Evolutionary conservation across 2,113 vertebrate species (phyloP), one percentile per base, ranked within the genome.

Genomic region (Rousettus leschenaultii): DNA sequence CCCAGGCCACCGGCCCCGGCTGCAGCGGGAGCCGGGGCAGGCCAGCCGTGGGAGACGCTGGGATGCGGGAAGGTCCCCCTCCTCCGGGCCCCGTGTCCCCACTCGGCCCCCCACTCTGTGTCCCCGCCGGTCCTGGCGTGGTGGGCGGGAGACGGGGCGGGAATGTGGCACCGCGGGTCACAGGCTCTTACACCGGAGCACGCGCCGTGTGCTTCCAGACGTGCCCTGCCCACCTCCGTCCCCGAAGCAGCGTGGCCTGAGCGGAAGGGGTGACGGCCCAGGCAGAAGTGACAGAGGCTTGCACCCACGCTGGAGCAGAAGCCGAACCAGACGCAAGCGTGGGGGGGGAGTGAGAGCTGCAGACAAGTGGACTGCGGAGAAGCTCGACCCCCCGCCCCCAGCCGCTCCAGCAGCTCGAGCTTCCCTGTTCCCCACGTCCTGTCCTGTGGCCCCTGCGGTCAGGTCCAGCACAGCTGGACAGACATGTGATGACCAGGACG

Each of bases 71-170:
- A 11, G 9, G 26, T 3, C 24, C 40, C 40, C 5, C 19, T 48
- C 26, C 45, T 40, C 5, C 2, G 5, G 14, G 16, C 15, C 26
- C 40, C 22, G n/a, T 2, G 7, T 16, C 48, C 26, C 43, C 28
- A 33, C 7, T 8, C 14, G n/a, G 1, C 6, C 13, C 48, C 26
- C 43, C 28, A 33, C 7, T 8, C 14, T 18, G 10, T 4, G 15
- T 28, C 19, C 33, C 38, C n/a, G 2, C 3, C 24, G 1, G 11
- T 18, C 53, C 28, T 57, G 51, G 26, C 11, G 9, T 1, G 40
- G 40, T 6, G 40, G 73, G 12, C 6, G 0, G 9, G 2, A 16
- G 38, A 7, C 0, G 0, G 38, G 38, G 51, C 2, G 33, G 22
- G 22, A 59, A 22, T 5, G 4, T 0, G 92, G 40, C 15, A 14